Base-by-base conservation (phyloP, 35 echinoderm and acorn worm species). In the Anneissia japonica region DNA sequence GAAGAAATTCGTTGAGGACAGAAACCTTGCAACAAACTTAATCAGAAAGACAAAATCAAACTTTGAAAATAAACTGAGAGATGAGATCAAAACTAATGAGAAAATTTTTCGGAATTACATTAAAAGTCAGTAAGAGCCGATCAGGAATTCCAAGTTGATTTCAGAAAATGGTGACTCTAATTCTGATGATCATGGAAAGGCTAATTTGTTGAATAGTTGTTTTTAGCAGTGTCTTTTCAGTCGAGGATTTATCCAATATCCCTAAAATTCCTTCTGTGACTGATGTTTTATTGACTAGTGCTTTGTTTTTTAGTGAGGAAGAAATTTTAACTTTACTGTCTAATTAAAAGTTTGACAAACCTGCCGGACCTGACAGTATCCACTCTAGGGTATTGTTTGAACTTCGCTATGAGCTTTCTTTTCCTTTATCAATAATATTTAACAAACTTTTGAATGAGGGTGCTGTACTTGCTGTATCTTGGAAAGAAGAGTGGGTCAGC, bases 11-110 rank as follows among this genome's bases (percentile, higher is more conserved):
- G 32, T 55, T 31, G 5, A 81, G 32, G n/a, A 36, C 7, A 87
- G 85, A 31, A 78, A 87, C 39, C 17, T 37, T 36, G 56, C 74
- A 55, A 87, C 85, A 14, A 36, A 76, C 3, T 36, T 76, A 30
- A 32, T 87, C 26, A 87, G 83, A 32, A 77, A 76, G 34, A 33
- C 85, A 30, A 87, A 79, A 80, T 37, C 14, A 19, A 13, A 79
- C 23, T 87, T 87, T 79, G 85, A 87, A 34, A 87, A 77, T 29
- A 87, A 80, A 51, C 38, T 87, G 51, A 75, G 74, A 29, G 76
- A 43, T 41, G 85, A 87, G 79, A 87, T 87, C 16, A 87, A 87
- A 46, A 3, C 37, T 5, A 87, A 87, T 41, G 39, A 26, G 35
- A 87, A 87, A 80, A 45, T 36, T 37, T 87, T 79, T 30, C 79